Percentiles rank a stretch among this genome's conserved stretches.
Conservation (phyloP, 1,140 invertebrate genomes). For the Trachymyrmex cornetzi region DNA sequence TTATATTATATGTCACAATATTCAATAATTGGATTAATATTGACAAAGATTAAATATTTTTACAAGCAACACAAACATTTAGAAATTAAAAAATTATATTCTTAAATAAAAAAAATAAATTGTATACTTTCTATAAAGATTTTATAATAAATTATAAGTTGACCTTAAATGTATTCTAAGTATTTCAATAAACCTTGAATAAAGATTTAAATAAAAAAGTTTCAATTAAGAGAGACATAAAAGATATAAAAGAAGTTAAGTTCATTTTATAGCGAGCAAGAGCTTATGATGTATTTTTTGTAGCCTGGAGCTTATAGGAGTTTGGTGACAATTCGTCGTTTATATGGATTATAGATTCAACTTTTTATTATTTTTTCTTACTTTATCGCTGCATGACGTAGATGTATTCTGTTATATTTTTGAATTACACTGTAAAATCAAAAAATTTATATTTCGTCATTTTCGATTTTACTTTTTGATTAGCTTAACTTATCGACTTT, state of each 20-base stretch:
- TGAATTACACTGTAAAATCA: not conserved
- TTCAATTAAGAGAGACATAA: constrained; percentile 1
- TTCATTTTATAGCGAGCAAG: not conserved
- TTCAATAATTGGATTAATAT: constrained; percentile 12
- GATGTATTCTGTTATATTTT: not conserved
- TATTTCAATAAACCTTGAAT: constrained; percentile 9
- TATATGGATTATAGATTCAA: constrained; percentile 1
- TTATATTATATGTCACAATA: not conserved
- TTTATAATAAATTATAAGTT: not conserved
- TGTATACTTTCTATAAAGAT: not conserved
- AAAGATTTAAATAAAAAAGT: constrained; percentile 30
- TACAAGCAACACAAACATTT: not conserved
- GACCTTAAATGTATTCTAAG: not conserved
- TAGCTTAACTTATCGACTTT: constrained; percentile 23
- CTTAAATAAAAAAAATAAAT: constrained; percentile 12
- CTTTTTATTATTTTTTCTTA: constrained; percentile 6
- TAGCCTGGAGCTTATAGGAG: not conserved
- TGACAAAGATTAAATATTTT: not conserved
- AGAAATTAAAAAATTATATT: constrained; percentile 15
- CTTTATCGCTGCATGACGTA: not conserved
- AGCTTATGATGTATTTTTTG: constrained; percentile 22
- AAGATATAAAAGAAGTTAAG: constrained; percentile 9
- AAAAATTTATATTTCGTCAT: not conserved
- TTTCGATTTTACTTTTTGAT: not conserved
- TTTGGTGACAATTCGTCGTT: constrained; percentile 30